phyloP scores from a whole-genome alignment of 2,888 invertebrate species.

The Bursaphelenchus okinawaensis region DNA sequence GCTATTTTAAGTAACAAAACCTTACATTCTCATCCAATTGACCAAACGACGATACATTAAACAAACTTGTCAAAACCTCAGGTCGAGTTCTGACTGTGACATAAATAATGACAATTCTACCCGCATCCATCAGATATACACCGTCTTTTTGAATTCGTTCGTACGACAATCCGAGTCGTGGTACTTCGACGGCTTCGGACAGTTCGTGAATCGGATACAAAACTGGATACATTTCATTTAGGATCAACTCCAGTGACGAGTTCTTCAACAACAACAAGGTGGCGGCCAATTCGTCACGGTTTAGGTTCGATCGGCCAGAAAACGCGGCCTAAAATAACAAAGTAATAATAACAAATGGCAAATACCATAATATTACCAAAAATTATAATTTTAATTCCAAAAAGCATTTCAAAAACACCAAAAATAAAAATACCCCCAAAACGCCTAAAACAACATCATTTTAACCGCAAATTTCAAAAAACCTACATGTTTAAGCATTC shows the following conservation, averaged over 20 bases:
- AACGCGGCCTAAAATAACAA: slow-evolving; percentile 70
- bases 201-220: slow-evolving; percentile 75
- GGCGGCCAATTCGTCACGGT: slow-evolving; percentile 81
- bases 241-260: slow-evolving; percentile 72
- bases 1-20: slow-evolving; percentile 3
- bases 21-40: slow-evolving; percentile 69
- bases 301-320: slow-evolving; percentile 68
- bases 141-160: slow-evolving; percentile 71
- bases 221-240: slow-evolving; percentile 83
- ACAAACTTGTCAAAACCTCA: slow-evolving; percentile 71
- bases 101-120: slow-evolving; percentile 74
- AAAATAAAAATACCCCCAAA: background rate
- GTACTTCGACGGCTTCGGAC: slow-evolving; percentile 62
- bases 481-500: slow-evolving; percentile 71
- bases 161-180: slow-evolving; percentile 77
- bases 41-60: slow-evolving; percentile 72
- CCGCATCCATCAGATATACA: slow-evolving; percentile 84
- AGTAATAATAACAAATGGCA: background rate
- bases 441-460: background rate
- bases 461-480: background rate
- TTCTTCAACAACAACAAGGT: slow-evolving; percentile 90
- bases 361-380: slow-evolving; percentile 2
- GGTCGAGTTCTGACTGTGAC: slow-evolving; percentile 74
- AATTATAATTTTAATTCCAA: too few species aligned
- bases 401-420: too few species aligned